Evolutionary conservation across 2,888 invertebrate species (phyloP).

Genomic region (Drosophila fulvimacula): DNA sequence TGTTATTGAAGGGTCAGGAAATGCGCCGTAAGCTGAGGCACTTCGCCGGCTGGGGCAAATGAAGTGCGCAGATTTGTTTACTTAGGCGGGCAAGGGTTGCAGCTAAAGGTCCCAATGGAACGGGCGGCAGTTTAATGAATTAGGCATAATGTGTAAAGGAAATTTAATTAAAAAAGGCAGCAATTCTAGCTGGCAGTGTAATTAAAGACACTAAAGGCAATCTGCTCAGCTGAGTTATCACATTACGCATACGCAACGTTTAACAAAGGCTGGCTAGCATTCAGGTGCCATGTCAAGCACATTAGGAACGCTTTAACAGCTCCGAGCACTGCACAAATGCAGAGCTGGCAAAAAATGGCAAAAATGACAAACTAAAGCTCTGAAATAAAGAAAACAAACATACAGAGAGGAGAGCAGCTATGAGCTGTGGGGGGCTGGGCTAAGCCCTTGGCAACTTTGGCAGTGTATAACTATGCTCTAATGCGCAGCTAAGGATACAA

Average conservation of each 20-base stretch:
- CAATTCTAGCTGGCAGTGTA: conserved; percentile 9
- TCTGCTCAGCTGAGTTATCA: conserved; percentile 15
- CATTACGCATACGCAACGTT: conserved; percentile 46
- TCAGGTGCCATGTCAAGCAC: conserved; percentile 28
- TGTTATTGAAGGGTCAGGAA: conserved; percentile 53
- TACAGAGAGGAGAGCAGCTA: conserved; percentile 9
- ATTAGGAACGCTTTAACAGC: conserved; percentile 47
- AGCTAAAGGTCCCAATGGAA: conserved; percentile 19
- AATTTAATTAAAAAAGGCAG: conserved; percentile 53
- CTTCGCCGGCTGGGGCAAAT: conserved; percentile 53
- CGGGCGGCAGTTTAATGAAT: conserved; percentile 39
- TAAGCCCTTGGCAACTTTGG: conserved; percentile 30
- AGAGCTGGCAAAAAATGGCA: neutral
- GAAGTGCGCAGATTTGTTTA: conserved; percentile 76
- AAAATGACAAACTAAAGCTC: conserved; percentile 14
- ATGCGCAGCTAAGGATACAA: conserved; percentile 79
- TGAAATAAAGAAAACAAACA: conserved; percentile 13
- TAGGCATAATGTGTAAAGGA: conserved; percentile 37
- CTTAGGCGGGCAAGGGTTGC: conserved; percentile 55
- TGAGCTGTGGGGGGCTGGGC: conserved; percentile 7
- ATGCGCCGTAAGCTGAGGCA: conserved; percentile 63
- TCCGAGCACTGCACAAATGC: conserved; percentile 10
- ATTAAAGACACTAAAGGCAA: conserved; percentile 38
- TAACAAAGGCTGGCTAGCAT: neutral
- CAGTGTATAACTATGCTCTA: conserved; percentile 72